Evolutionary conservation across 2,113 vertebrate species (phyloP), one percentile per base, ranked within the genome.

Genomic region (Anolis carolinensis): DNA sequence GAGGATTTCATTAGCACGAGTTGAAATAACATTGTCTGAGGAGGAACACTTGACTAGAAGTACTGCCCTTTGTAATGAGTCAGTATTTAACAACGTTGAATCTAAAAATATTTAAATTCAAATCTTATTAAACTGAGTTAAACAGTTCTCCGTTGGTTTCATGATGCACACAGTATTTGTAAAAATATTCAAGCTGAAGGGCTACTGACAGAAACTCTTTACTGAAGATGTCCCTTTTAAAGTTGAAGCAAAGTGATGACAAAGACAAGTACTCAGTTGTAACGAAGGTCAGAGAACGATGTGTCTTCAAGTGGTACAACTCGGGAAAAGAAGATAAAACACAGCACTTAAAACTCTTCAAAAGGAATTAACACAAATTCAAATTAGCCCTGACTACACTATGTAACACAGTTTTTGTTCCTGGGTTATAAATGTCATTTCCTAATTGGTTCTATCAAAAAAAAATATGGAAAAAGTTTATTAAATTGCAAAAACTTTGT

Each of bases 1-100:
- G 0, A 71, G 3, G 20, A 44, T 82, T 90, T 82, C 91, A 86
- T 90, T 80, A 83, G 36, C 78, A 68, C 1, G 20, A 76, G 81
- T 5, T 2, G 89, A 91, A 25, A 11, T 20, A 89, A 68, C 81
- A 81, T 7, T 79, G 62, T 4, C 5, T 85, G 20, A 75, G 79
- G 23, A 14, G 39, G 18, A 25, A 62, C 55, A 62, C n/a, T 20
- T 87, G 89, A 0, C 1, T 1, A 50, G 48, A 2, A 85, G 0
- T 10, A n/a, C 16, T 65, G 5, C 16, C 85, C 52, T 0, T 20
- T 27, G 59, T 52, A 68, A 81, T 74, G 20, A 34, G 59, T 65
- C 79, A 74, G 39, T 23, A 65, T 34, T 76, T 65, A 74, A 23
- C n/a, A 65, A 32, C 48, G 27, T 67, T 62, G 59, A 74, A 48